Base-by-base conservation (phyloP, 2,113 vertebrate genomes). In the Bufo gargarizans region DNA sequence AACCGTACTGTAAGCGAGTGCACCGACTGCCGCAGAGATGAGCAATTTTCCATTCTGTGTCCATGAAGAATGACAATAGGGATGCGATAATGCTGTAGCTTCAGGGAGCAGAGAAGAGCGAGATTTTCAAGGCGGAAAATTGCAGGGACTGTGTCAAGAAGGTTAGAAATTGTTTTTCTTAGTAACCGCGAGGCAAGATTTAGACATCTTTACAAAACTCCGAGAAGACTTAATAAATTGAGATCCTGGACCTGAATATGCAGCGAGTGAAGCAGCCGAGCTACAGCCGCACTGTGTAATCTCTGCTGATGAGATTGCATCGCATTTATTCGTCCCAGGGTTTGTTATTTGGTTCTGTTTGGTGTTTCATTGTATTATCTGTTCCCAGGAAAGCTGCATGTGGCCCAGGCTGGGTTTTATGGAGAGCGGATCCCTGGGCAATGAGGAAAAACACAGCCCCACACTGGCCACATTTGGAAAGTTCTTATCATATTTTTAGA, bases 61-160 rank as follows among this genome's bases (percentile, higher is more conserved):
- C 78, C 78, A 81, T 59, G 43, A 65, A 65, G 80, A 82, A 82
- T 65, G 80, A 82, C 33, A 65, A 65, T 63, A 63, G 80, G 56
- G 63, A 47, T 45, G 33, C 19, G 58, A 82, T 82, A 82, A 63
- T 63, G 59, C 58, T 9, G 22, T 49, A 12, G 58, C 58, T 82
- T 63, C 80, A 47, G 80, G 80, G 58, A 82, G 22, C 14, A 81
- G 78, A 80, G 20, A 33, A 19, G 13, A 81, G 4, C 17, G 4
- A 14, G 58, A 82, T 82, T 47, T 82, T 17, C 43, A 63, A 82
- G 58, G 33, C 80, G 59, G 80, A 82, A 47, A 49, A 49, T 49
- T n/a, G 53, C 58, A 63, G 80, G 43, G 43, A 82, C 43, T 20
- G 9, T 65, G 33, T 82, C 80, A 82, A 49, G 58, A 13, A 82